phyloP scores from a whole-genome alignment of 2,113 vertebrate species.

The Saimiri boliviensis region DNA sequence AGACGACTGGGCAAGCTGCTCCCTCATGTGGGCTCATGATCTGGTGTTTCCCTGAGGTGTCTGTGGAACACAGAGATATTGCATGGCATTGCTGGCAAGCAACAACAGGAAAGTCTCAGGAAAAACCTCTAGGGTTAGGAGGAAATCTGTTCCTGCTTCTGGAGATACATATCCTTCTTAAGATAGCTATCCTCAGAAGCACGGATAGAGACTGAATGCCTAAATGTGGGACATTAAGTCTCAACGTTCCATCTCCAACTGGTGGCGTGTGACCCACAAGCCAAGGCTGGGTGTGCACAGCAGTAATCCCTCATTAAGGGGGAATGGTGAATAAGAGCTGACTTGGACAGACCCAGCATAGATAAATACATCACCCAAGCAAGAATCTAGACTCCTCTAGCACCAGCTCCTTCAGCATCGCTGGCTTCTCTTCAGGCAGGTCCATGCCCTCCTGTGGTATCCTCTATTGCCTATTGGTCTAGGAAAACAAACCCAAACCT shows the following conservation, averaged over 20 bases:
- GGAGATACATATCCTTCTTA: not conserved
- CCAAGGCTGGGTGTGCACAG: not conserved
- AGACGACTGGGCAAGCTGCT: not conserved
- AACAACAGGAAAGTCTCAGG: not conserved
- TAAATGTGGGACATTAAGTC: not conserved
- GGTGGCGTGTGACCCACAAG: not conserved
- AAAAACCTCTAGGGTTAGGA: not conserved
- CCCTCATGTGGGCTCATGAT: not conserved
- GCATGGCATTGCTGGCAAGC: not conserved
- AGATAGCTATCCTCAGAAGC: too few relatives aligned
- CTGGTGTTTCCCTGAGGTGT: not conserved
- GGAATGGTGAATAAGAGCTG: not conserved
- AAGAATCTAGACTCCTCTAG: not conserved
- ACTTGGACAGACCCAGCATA: not conserved
- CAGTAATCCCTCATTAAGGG: not conserved
- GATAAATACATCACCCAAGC: not conserved
- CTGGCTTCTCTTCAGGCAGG: not conserved
- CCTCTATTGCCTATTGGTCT: not conserved
- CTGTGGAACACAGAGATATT: not conserved
- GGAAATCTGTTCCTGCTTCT: not conserved
- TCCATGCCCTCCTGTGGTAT: not conserved
- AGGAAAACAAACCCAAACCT: not conserved
- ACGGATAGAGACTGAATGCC: not conserved
- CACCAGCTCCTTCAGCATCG: not conserved
- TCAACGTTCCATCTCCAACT: not conserved